Conservation (phyloP, 2,113 vertebrate species). For the Paracanthobrama guichenoti region DNA sequence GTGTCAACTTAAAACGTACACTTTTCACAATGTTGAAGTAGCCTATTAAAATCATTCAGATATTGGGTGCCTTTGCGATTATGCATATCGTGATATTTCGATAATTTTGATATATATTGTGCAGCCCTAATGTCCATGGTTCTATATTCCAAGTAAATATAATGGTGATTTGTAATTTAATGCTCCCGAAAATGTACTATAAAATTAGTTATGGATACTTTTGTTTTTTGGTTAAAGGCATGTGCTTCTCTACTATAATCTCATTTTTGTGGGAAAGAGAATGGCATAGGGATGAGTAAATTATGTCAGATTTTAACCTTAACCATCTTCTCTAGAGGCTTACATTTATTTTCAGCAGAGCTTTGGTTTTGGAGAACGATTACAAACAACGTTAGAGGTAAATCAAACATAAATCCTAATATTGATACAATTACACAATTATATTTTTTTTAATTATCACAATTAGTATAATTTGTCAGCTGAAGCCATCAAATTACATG, state of each 20-base stretch:
- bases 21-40: too few relatives aligned
- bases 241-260: neutral
- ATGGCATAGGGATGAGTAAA: neutral
- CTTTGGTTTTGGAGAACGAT: neutral
- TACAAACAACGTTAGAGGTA: neutral
- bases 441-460: neutral
- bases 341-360: neutral
- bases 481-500: neutral
- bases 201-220: too few relatives aligned
- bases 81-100: too few relatives aligned
- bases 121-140: too few relatives aligned
- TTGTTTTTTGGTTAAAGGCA: neutral
- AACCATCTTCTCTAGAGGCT: neutral
- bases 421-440: neutral
- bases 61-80: too few relatives aligned
- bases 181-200: neutral
- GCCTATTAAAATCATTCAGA: too few relatives aligned
- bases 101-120: too few relatives aligned
- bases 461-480: neutral
- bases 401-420: slow-evolving; percentile 1
- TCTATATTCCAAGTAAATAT: neutral
- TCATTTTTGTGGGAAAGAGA: neutral
- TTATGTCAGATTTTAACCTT: neutral
- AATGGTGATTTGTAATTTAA: neutral
- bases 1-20: too few relatives aligned